A percentile compares a stretch with the other conserved stretches of the same genome.
Evolutionary conservation across 2,113 vertebrate species (phyloP).

Genomic region (Cyprichromis sp.): DNA sequence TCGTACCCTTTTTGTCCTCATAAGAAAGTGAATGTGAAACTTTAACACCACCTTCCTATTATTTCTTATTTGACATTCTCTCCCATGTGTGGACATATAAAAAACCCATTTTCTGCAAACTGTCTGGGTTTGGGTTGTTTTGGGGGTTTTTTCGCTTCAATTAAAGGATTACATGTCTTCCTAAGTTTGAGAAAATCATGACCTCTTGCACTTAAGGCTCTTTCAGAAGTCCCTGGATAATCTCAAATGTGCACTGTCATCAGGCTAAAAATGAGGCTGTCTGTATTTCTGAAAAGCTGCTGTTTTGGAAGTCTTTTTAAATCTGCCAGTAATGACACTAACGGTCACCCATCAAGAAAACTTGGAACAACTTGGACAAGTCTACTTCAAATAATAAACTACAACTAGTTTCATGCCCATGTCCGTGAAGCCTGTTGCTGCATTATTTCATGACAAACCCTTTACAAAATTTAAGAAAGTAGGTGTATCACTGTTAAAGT

Average conservation of each 20-base stretch:
- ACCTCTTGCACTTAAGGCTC: conserved; percentile 11
- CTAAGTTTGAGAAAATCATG: conserved; percentile 4
- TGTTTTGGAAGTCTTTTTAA: conserved; percentile 3
- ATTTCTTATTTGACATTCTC: not conserved
- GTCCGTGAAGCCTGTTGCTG: not conserved
- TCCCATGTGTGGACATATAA: not conserved
- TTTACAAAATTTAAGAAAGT: not conserved
- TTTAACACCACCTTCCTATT: not conserved
- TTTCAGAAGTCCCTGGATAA: conserved; percentile 25
- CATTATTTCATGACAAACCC: not conserved
- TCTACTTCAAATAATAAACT: not conserved
- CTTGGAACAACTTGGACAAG: not conserved
- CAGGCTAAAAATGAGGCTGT: not conserved
- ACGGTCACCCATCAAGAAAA: not conserved
- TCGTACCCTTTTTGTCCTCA: not conserved
- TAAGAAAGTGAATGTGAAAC: not conserved
- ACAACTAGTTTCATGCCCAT: not conserved
- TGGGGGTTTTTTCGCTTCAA: not conserved
- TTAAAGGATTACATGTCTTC: conserved; percentile 30
- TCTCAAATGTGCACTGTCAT: conserved; percentile 8
- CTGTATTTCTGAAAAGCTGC: conserved; percentile 2
- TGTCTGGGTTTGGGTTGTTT: not conserved
- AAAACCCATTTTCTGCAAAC: not conserved
- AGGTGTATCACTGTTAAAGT: not conserved
- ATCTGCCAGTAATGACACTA: not conserved